Base-by-base conservation (phyloP, 2,113 vertebrate genomes). In the Anarrhichthys ocellatus region DNA sequence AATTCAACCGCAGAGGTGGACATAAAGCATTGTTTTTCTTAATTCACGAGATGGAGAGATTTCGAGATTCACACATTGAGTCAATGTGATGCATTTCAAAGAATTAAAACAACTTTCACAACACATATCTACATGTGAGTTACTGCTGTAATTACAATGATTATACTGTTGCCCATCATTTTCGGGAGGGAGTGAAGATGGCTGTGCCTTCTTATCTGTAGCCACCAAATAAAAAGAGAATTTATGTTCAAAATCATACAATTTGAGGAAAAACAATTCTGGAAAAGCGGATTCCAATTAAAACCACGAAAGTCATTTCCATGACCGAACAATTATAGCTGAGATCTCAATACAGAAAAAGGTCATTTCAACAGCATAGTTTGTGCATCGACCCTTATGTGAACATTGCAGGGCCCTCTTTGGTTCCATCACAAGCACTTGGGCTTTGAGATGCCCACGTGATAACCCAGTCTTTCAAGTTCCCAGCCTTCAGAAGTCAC, bases 381-480 rank as follows among this genome's bases (percentile, higher is more conserved):
- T 76, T 56, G 38, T 54, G 68, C 58, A 10, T 79, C 67, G 27
- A 59, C 71, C 52, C 34, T 64, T 76, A 56, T 80, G 42, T 72
- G 83, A 80, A 84, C 84, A 85, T 85, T 81, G 86, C 78, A 86
- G 69, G 80, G 64, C 36, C 62, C 70, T 86, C 73, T 77, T 18
- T 79, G 73, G 59, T 64, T 87, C 69, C 63, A 75, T 78, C 83
- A 50, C 54, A 52, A 68, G 85, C 27, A 56, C 88, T 92, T 67
- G 64, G 71, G 63, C 86, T 88, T 83, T 84, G 83, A 89, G 91
- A 92, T 90, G 81, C 64, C 83, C 86, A 75, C 50, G 77, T 83
- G 93, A 94, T 94, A 91, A 91, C 87, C 83, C 71, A 14, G 65
- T 76, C 87, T 91, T 86, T 92, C 81, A 89, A 75, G 81, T 87